Base-by-base conservation (phyloP, 2,797 vertebrate genomes). In the Anniella stebbinsi region DNA sequence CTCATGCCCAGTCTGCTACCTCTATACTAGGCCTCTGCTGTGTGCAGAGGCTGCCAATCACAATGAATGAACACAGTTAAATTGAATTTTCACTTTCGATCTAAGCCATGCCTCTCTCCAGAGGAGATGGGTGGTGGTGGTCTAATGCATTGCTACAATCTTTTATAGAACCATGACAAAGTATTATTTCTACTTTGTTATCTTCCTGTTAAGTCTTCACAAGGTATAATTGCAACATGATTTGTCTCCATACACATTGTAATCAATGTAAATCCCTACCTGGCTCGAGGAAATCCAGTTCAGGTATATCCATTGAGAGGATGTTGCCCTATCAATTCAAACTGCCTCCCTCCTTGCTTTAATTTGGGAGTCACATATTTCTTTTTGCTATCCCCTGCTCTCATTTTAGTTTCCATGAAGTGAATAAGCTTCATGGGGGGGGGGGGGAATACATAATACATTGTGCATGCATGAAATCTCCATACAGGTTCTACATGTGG, bases 61-160 rank as follows among this genome's bases (percentile, higher is more conserved):
- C 6, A 69, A 57, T 0, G 21, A 75, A 57, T 0, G 25, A 66
- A 12, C 9, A 36, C 38, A 57, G 1, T 75, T 75, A 0, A 0
- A 76, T 84, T 82, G 80, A 6, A 86, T 86, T 63, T 48, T 80
- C 82, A 36, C 18, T 67, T 81, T 17, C 2, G 82, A 5, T 76
- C 69, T 28, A 9, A 88, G 25, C 80, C 33, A 45, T 66, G 28
- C 66, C 57, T 63, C 12, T 36, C 54, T 87, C 23, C 33, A 25
- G 70, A 89, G 76, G 0, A 17, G 25, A 54, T 13, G 30, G 60
- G 60, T 21, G 60, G 60, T 63, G 60, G 60, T 23, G 60, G 51
- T 57, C 45, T 84, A 10, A 25, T 33, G 18, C 5, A 1, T 13
- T 80, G 60, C 9, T 0, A 0, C 36, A 18, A 30, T 17, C 8